Conservation (phyloP, 2,797 vertebrate species). For the Catharus ustulatus region DNA sequence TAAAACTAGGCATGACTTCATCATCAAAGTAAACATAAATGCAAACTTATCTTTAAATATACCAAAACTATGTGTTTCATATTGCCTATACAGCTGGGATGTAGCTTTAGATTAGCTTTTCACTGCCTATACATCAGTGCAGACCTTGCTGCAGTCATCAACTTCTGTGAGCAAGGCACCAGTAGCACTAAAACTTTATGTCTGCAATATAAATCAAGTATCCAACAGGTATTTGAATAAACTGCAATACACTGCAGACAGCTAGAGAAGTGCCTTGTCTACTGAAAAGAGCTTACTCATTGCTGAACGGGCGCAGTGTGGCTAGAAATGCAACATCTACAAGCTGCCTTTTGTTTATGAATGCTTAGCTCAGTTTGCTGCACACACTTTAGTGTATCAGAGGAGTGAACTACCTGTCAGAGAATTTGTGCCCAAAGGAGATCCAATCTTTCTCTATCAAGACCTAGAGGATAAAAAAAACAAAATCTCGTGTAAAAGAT, state of each 20-base stretch:
- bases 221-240: background rate
- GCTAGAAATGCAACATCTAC: background rate
- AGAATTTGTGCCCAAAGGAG: constrained; percentile 98
- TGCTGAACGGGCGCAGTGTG: background rate
- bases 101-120: background rate
- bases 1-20: background rate
- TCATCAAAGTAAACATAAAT: background rate
- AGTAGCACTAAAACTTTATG: background rate
- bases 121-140: fast-evolving
- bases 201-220: background rate
- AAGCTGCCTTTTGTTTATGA: background rate
- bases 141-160: background rate
- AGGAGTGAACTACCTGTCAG: constrained; percentile 87
- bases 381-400: fast-evolving
- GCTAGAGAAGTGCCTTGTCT: background rate
- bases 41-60: background rate
- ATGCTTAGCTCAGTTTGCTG: background rate
- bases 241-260: background rate
- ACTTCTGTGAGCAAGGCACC: background rate
- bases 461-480: constrained; percentile 78
- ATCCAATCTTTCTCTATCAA: constrained; percentile 99
- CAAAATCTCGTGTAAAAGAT: background rate
- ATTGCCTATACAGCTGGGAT: background rate
- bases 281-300: background rate
- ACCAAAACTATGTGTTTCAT: background rate